phyloP scores from a whole-genome alignment of 1,140 invertebrate genomes.

The Drosophila carrolli region DNA sequence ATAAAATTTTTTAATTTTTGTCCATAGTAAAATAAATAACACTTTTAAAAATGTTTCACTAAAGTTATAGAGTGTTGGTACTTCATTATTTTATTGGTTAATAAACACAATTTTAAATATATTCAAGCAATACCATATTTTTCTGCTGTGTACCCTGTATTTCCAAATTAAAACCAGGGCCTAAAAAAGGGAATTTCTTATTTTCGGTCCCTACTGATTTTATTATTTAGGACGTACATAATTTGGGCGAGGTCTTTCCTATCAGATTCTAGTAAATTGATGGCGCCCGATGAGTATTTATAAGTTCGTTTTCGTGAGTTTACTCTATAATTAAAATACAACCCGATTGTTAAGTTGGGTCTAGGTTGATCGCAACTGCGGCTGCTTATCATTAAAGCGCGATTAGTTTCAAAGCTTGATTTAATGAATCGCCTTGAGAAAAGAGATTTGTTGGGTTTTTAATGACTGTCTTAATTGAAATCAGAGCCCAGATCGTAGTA shows the following conservation, averaged over 20 bases:
- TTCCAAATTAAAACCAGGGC: neutral
- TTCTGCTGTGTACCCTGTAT: conserved; percentile 1
- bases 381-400: conserved; percentile 66
- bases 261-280: conserved; percentile 27
- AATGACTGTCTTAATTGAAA: conserved; percentile 28
- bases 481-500: conserved; percentile 14
- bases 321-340: conserved; percentile 67
- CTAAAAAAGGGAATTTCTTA: conserved; percentile 12
- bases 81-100: neutral
- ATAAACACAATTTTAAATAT: neutral
- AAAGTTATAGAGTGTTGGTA: neutral
- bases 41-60: neutral
- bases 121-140: neutral
- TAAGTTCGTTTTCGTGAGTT: conserved; percentile 50
- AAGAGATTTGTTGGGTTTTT: conserved; percentile 33
- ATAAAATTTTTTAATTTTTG: neutral
- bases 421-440: conserved; percentile 38
- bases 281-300: conserved; percentile 64
- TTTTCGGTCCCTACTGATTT: conserved; percentile 24
- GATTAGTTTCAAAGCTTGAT: conserved; percentile 46
- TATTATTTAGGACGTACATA: conserved; percentile 37
- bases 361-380: conserved; percentile 6
- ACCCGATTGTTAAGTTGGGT: conserved; percentile 33
- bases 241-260: conserved; percentile 19
- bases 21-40: neutral